phyloP scores from a whole-genome alignment of 2,113 vertebrate species.

The Condylura cristata region DNA sequence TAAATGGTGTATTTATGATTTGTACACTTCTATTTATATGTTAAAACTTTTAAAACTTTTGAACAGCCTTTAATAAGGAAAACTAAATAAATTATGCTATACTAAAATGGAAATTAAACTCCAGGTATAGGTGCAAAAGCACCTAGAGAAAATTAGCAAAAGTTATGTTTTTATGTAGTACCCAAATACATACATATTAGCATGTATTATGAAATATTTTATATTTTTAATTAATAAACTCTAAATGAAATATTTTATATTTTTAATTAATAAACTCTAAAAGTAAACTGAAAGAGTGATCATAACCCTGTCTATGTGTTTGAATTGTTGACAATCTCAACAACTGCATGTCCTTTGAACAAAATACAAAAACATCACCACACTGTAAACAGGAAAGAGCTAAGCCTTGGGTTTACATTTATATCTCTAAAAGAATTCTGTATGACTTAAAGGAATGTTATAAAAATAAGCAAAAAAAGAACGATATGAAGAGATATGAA shows the following conservation, averaged over 20 bases:
- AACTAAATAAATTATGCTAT: neutral
- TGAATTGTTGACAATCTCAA: conserved; percentile 43
- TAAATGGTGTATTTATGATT: neutral
- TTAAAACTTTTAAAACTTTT: conserved; percentile 25
- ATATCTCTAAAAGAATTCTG: neutral
- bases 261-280: conserved; percentile 37
- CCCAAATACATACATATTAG: neutral
- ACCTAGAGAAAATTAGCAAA: conserved; percentile 1
- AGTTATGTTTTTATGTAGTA: neutral
- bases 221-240: conserved; percentile 39
- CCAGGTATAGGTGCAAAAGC: conserved; percentile 38
- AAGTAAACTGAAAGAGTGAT: neutral
- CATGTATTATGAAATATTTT: neutral
- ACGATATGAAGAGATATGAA: neutral
- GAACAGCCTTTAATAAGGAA: conserved; percentile 32
- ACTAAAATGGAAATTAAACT: conserved; percentile 26
- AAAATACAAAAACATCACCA: conserved; percentile 27
- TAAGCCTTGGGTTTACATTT: neutral
- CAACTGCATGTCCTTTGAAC: neutral
- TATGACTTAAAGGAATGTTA: neutral
- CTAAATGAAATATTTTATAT: neutral
- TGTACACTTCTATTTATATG: neutral
- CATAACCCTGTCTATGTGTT: neutral
- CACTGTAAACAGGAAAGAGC: neutral
- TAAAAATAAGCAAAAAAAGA: conserved; percentile 26